Evolutionary conservation across 2,113 vertebrate species (phyloP).

Genomic region (Thamnophis sirtalis): DNA sequence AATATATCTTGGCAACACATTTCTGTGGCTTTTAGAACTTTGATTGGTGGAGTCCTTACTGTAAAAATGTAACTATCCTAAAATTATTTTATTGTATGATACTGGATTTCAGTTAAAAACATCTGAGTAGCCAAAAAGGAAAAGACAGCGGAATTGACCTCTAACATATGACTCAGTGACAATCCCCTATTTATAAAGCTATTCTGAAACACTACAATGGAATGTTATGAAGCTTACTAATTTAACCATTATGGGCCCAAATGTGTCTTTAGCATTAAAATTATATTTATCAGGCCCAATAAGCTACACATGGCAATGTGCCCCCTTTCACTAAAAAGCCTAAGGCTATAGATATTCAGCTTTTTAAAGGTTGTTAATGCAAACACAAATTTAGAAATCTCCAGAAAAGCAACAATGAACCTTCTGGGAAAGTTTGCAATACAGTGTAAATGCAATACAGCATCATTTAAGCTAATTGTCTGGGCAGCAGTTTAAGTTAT

Average conservation of each 20-base stretch:
- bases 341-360: slow-evolving; percentile 26
- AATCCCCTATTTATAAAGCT: neutral
- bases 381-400: slow-evolving; percentile 4
- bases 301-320: neutral
- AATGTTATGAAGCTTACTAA: neutral
- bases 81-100: neutral
- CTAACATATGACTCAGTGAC: neutral
- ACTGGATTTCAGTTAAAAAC: neutral
- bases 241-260: neutral
- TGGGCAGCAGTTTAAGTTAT: slow-evolving; percentile 14
- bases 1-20: neutral
- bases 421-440: slow-evolving; percentile 9
- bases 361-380: slow-evolving; percentile 17
- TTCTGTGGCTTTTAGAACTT: neutral
- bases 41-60: neutral
- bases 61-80: neutral
- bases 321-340: neutral
- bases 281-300: neutral
- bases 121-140: neutral
- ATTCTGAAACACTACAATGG: neutral
- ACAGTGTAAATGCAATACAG: neutral
- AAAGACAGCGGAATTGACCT: neutral
- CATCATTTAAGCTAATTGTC: slow-evolving; percentile 9
- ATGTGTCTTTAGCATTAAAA: neutral
- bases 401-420: neutral